These are phyloP conservation scores for Lampropteryx suffumata DNA, from an alignment of 2,888 invertebrate genomes.

Conservation along the genomic window DNA sequence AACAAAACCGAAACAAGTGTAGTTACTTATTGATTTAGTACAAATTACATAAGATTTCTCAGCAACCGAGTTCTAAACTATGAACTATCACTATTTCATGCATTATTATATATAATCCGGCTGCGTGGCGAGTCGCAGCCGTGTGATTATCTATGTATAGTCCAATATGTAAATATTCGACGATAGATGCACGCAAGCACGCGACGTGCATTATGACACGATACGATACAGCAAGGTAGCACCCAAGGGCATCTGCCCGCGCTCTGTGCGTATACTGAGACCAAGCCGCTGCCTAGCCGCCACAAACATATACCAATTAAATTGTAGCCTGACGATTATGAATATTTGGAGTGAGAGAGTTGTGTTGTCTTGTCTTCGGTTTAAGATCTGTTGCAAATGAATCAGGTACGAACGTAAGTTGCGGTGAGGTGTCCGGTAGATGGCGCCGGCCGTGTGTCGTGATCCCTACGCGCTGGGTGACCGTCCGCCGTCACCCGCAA, in stretches of 20 bases:
- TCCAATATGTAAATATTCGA: conserved; percentile 13
- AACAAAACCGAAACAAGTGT: conserved; percentile 8
- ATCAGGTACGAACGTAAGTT: conserved; percentile 44
- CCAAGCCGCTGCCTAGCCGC: conserved; percentile 7
- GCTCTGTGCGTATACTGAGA: conserved; percentile 24
- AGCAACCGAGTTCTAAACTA: conserved; percentile 56
- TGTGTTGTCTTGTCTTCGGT: neutral
- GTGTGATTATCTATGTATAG: neutral
- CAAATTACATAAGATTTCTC: conserved; percentile 39
- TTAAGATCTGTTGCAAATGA: neutral
- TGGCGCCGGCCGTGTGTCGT: conserved; percentile 21
- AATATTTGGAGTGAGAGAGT: too few species aligned
- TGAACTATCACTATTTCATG: conserved; percentile 55
- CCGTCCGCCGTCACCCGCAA: conserved; percentile 56
- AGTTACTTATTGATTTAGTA: conserved; percentile 33
- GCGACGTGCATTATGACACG: conserved; percentile 41
- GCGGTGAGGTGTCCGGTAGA: conserved; percentile 32
- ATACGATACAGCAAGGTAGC: conserved; percentile 21
- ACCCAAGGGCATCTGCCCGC: conserved; percentile 28
- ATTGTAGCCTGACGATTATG: neutral
- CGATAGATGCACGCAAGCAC: conserved; percentile 46
- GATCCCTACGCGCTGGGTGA: conserved; percentile 52
- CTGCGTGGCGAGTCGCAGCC: conserved; percentile 1
- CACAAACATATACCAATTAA: neutral
- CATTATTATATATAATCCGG: conserved; percentile 34